A percentile compares a stretch with the other conserved stretches of the same genome.
These are phyloP conservation scores for Ifrita kowaldi DNA, from an alignment of 2,113 vertebrate species.

Conservation along the genomic window DNA sequence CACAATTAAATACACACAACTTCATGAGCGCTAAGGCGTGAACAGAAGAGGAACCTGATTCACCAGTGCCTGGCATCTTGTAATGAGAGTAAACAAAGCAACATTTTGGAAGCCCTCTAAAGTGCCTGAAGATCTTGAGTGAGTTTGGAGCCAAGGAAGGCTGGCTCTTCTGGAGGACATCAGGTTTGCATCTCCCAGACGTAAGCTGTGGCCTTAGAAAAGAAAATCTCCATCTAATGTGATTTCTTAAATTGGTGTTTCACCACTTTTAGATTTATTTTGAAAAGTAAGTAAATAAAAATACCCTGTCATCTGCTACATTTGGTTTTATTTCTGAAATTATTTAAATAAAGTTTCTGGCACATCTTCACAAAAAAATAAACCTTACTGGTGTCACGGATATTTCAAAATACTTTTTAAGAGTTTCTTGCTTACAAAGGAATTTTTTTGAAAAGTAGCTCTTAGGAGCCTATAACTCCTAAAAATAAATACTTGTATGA, in stretches of 20 bases:
- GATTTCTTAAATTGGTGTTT: background rate
- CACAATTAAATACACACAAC: background rate
- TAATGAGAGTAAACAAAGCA: background rate
- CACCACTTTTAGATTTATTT: background rate
- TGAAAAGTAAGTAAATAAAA: background rate
- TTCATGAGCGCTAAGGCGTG: background rate
- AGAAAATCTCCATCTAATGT: background rate
- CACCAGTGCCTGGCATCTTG: background rate
- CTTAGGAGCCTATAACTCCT: background rate
- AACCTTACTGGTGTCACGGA: background rate
- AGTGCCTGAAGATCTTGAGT: background rate
- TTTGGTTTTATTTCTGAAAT: background rate
- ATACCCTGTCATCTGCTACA: background rate
- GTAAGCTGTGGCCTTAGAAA: background rate
- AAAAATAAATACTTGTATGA: background rate
- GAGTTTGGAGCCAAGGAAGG: background rate
- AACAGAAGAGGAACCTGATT: background rate
- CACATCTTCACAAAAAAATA: background rate
- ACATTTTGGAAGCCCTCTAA: background rate
- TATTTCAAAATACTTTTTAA: background rate
- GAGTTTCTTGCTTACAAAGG: background rate
- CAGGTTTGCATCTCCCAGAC: background rate
- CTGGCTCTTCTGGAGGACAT: background rate
- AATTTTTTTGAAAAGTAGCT: too few species aligned
- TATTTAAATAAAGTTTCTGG: background rate